A percentile compares a stretch with the other conserved stretches of the same genome.
phyloP scores from a whole-genome alignment of 1,140 invertebrate species.

The Radopholus similis region DNA sequence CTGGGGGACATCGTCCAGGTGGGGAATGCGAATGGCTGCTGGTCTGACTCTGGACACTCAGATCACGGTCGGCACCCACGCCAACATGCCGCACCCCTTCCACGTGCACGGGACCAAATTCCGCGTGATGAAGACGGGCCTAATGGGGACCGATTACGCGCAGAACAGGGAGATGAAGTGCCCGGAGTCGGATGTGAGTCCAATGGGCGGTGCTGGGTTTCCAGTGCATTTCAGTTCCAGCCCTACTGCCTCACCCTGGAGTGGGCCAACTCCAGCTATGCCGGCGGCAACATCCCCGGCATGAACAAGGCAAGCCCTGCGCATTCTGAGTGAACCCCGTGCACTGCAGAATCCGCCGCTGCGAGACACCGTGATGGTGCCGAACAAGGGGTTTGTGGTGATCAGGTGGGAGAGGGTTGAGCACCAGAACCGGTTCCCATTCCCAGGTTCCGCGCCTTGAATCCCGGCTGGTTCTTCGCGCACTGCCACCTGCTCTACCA shows the following conservation, averaged over 20 bases:
- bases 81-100: conserved; percentile 42
- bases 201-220: no score
- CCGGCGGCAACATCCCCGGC: conserved; percentile 34
- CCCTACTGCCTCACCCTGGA: conserved; percentile 31
- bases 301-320: conserved; percentile 18
- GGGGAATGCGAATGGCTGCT: background rate
- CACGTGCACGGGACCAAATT: conserved; percentile 58
- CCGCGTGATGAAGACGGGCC: conserved; percentile 52
- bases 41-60: background rate
- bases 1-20: conserved; percentile 9
- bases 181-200: background rate
- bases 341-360: conserved; percentile 32
- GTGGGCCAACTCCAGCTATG: conserved; percentile 40
- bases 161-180: background rate
- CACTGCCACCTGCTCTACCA: conserved; percentile 45
- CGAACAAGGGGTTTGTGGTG: conserved; percentile 42
- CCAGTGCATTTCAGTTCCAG: background rate
- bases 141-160: background rate
- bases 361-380: conserved; percentile 46
- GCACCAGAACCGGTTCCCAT: no score
- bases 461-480: conserved; percentile 51
- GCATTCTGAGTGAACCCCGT: background rate
- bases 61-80: background rate
- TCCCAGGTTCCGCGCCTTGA: conserved; percentile 38
- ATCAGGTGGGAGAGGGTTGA: conserved; percentile 27